These are phyloP conservation scores for Centropus bengalensis DNA, from an alignment of 2,113 vertebrate genomes.

Conservation along the genomic window DNA sequence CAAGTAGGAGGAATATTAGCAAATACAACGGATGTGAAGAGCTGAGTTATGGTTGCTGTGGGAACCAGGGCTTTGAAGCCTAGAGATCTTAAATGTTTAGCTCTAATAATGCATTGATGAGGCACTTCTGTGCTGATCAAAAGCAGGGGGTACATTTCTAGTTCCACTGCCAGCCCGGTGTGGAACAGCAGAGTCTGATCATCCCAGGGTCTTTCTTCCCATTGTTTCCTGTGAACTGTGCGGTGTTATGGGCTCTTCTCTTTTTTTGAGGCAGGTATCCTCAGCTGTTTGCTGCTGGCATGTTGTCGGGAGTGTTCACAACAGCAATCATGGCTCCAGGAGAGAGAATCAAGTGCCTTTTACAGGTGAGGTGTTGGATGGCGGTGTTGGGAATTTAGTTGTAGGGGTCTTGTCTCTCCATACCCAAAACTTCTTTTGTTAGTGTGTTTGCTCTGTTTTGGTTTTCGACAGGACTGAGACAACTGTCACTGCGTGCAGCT, in stretches of 20 bases:
- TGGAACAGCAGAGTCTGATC: neutral
- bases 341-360: constrained; percentile 96
- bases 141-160: neutral
- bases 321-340: constrained; percentile 97
- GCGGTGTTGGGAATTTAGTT: neutral
- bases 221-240: neutral
- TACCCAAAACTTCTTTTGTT: neutral
- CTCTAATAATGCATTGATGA: neutral
- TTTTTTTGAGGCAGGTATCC: constrained; percentile 84
- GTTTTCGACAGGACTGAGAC: neutral
- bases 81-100: neutral
- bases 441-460: neutral
- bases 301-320: constrained; percentile 96
- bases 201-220: neutral
- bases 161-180: neutral
- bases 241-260: constrained; percentile 15
- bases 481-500: neutral
- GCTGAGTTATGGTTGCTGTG: constrained; percentile 24
- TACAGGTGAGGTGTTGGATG: constrained; percentile 84
- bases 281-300: constrained; percentile 94
- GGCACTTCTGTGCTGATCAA: neutral
- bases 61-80: constrained; percentile 5
- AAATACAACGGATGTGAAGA: neutral
- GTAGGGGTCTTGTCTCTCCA: neutral
- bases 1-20: neutral